Conservation (phyloP, 2,888 invertebrate genomes). For the Eilema caniola region DNA sequence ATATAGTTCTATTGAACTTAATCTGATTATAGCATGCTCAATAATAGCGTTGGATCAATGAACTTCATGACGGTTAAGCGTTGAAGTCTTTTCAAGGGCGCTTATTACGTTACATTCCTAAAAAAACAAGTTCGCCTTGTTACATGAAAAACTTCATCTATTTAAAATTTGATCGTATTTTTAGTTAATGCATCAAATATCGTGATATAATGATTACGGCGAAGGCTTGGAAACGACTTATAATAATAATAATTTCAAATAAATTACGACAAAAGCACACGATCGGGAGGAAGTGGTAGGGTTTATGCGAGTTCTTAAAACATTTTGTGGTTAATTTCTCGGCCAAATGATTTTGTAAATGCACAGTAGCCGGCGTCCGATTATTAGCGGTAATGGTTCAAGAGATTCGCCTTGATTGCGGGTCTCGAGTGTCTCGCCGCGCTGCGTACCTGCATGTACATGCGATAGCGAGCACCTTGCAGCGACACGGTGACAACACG, state of each 20-base stretch:
- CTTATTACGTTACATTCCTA: conserved; percentile 68
- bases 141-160: conserved; percentile 40
- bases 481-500: conserved; percentile 28
- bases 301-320: conserved; percentile 37
- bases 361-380: conserved; percentile 62
- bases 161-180: conserved; percentile 29
- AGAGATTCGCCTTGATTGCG: conserved; percentile 69
- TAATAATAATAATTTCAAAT: conserved; percentile 38
- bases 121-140: conserved; percentile 57
- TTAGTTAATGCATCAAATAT: conserved; percentile 26
- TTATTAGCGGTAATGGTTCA: conserved; percentile 68
- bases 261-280: conserved; percentile 37
- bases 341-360: conserved; percentile 62
- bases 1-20: conserved; percentile 51
- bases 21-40: conserved; percentile 61
- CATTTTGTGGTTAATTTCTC: conserved; percentile 52
- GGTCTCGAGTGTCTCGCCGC: conserved; percentile 57
- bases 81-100: conserved; percentile 86
- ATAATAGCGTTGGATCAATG: conserved; percentile 70
- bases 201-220: conserved; percentile 24
- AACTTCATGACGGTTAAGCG: conserved; percentile 75
- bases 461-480: conserved; percentile 21
- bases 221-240: neutral
- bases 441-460: conserved; percentile 11
- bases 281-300: conserved; percentile 37